Base-by-base conservation (phyloP, 2,888 invertebrate genomes). In the Hemistola chrysoprasaria region DNA sequence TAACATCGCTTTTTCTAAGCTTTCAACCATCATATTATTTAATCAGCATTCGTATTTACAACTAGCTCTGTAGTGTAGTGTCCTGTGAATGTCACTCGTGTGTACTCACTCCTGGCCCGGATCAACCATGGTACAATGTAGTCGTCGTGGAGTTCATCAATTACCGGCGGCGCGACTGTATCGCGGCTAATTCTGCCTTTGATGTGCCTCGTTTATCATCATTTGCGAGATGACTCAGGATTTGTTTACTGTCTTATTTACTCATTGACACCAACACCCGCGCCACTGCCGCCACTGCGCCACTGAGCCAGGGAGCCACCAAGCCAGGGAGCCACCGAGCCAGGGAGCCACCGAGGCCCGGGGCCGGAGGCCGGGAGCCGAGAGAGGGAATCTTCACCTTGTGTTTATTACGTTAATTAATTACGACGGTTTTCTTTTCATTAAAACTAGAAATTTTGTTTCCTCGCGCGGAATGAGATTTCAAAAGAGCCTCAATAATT, bases 131-230 rank as follows among this genome's bases (percentile, higher is more conserved):
- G n/a, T 22, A 27, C 10, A 33, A 28, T 23, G 39, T 20, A 11
- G 32, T 28, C 23, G 26, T 10, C 30, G 29, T 10, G 10, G 28
- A 32, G 23, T 33, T 33, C 39, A 40, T 32, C 32, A 32, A 16
- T 30, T 11, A 3, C 36, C 16, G 8, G 30, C 20, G 33, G 33
- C 26, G 22, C n/a, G n/a, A n/a, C n/a, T n/a, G n/a, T n/a, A n/a
- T n/a, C n/a, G n/a, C n/a, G n/a, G 29, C 28, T 40, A 23, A 33
- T 33, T 26, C 28, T 10, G 21, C 25, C 27, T 31, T 31, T 39
- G 38, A 39, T 32, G 31, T 8, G 24, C 28, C 29, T 40, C 41
- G 35, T 41, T 41, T 35, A 25, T 42, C 41, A 36, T 36, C 11
- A 30, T 41, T 31, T 36, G 31, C 27, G 10, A 11, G 21, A 20